These are phyloP conservation scores for Adelosebastes latens DNA, from an alignment of 2,797 vertebrate genomes.

Conservation along the genomic window DNA sequence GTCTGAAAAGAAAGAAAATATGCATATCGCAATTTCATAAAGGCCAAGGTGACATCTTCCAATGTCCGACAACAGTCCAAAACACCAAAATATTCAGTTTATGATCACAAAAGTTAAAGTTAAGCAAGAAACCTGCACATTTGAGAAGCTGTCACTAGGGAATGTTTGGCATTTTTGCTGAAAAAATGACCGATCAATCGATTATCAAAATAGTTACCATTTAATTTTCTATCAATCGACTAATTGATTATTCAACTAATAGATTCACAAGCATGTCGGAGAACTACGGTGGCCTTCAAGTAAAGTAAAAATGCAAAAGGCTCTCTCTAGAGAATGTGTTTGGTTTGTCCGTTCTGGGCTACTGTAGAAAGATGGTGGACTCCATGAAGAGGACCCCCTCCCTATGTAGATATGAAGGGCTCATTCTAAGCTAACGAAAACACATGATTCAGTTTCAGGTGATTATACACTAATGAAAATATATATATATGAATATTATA, in stretches of 20 bases:
- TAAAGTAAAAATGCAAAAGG: no score
- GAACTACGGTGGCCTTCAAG: no score
- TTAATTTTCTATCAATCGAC: neutral
- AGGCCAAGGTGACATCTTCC: neutral
- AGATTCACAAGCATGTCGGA: no score
- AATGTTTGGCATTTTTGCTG: neutral
- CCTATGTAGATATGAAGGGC: no score
- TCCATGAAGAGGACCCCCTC: no score
- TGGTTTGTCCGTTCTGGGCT: no score
- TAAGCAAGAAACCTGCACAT: neutral
- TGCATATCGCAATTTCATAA: rapidly evolving
- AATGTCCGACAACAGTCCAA: neutral
- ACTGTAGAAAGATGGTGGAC: no score
- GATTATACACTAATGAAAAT: no score
- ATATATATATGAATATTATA: no score
- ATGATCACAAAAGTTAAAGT: rapidly evolving
- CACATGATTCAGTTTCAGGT: no score
- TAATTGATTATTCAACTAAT: neutral
- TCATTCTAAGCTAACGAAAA: no score
- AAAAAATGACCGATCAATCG: neutral
- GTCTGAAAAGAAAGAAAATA: neutral
- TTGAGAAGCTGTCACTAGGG: neutral
- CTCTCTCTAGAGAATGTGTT: no score
- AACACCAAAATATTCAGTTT: neutral
- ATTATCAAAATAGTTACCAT: neutral